A percentile compares a stretch with the other conserved stretches of the same genome.
Conservation (phyloP, 2,797 vertebrate species). For the Alauda arvensis region DNA sequence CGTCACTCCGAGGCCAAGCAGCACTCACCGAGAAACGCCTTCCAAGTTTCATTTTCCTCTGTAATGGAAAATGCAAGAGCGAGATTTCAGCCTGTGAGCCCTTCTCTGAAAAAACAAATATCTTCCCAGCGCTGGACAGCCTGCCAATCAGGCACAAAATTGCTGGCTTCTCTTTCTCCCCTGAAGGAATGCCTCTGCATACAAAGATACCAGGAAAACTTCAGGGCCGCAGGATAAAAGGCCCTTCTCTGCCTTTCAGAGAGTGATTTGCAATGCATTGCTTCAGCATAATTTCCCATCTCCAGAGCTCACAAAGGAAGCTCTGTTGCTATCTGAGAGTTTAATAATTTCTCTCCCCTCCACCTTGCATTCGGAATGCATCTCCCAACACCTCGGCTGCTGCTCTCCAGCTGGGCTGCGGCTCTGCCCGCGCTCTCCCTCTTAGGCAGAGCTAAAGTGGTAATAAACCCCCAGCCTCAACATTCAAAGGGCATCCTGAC, state of each 20-base stretch:
- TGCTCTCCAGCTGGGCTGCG: slow-evolving; percentile 5
- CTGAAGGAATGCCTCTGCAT: slow-evolving; percentile 66
- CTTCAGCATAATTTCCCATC: slow-evolving; percentile 71
- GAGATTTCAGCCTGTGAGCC: slow-evolving; percentile 61
- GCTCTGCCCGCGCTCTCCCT: neutral
- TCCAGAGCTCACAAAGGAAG: slow-evolving; percentile 66
- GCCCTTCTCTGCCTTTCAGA: slow-evolving; percentile 53
- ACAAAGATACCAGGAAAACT: slow-evolving; percentile 68
- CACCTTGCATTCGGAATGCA: slow-evolving; percentile 60
- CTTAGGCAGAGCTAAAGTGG: neutral
- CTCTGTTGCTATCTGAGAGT: slow-evolving; percentile 62
- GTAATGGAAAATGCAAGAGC: slow-evolving; percentile 53
- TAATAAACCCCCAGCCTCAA: neutral
- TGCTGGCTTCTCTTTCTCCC: slow-evolving; percentile 67
- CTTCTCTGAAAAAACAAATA: slow-evolving; percentile 69
- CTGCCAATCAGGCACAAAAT: slow-evolving; percentile 74
- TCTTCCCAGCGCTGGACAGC: slow-evolving; percentile 70
- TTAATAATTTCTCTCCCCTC: slow-evolving; percentile 69
- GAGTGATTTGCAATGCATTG: slow-evolving; percentile 73
- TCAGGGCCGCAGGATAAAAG: slow-evolving; percentile 61
- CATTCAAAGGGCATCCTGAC: neutral
- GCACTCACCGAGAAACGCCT: neutral
- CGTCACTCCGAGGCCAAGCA: neutral
- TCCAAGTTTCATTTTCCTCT: slow-evolving; percentile 51
- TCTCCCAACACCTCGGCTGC: neutral